Evolutionary conservation across 2,888 invertebrate genomes (phyloP), one percentile per base, ranked within the genome.

Genomic region (Tenthredo notha): DNA sequence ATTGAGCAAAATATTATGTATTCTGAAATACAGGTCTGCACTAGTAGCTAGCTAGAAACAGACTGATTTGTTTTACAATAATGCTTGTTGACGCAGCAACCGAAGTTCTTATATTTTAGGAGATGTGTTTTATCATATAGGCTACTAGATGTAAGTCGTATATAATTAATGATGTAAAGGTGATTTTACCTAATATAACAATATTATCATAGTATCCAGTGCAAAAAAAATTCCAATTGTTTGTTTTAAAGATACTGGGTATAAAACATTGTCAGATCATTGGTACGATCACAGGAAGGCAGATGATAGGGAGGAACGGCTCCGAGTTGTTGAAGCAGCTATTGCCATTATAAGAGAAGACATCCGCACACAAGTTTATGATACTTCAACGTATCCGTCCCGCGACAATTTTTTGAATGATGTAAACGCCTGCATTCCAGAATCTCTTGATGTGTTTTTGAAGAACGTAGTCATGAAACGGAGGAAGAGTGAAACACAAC

Each of bases 291-390:
- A 25, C 18, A 77, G 50, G 25, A 29, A 21, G 10, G 10, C 29
- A 25, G 29, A 77, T 29, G 29, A 47, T n/a, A 12, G 21, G 3
- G 33, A 84, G 29, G 85, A 85, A 78, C 75, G 65, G 21, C 65
- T 80, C 29, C 61, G 86, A 33, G 77, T 85, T 47, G 72, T 80
- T 3, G 21, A 54, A 18, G 61, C 75, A 77, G 82, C 86, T 18
- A 82, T 72, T 18, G 70, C 58, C 25, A 86, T 86, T 54, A 72
- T 84, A 15, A 29, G 43, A 29, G 67, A 86, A 61, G 84, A 85
- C 43, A 86, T 82, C n/a, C n/a, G n/a, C n/a, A n/a, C n/a, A n/a
- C n/a, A n/a, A n/a, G n/a, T n/a, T n/a, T n/a, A n/a, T n/a, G n/a
- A 85, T 25, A 84, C n/a, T 37, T 47, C 70, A 29, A 72, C 77